These are phyloP conservation scores for Columba janthina DNA, from an alignment of 2,113 vertebrate genomes.

Conservation along the genomic window DNA sequence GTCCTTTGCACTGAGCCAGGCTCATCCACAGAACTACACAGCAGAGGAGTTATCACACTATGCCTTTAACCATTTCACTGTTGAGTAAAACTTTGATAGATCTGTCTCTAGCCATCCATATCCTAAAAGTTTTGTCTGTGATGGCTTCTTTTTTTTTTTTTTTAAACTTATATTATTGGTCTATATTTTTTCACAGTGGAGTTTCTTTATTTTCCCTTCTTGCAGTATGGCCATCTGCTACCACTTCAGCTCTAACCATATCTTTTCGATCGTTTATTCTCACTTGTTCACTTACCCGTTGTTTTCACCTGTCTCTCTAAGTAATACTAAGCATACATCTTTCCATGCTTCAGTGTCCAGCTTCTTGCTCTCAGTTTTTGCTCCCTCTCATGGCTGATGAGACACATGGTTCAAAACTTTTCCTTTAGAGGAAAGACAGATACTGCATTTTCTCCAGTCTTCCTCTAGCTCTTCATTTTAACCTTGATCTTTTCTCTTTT, in stretches of 20 bases:
- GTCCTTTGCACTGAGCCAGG: not conserved
- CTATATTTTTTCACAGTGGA: not conserved
- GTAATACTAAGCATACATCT: slow-evolving; percentile 57
- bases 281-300: not conserved
- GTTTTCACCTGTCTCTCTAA: slow-evolving; percentile 55
- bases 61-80: not conserved
- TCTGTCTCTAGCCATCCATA: not conserved
- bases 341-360: slow-evolving; percentile 55
- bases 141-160: not conserved
- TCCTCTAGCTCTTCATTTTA: not conserved
- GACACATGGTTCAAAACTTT: slow-evolving; percentile 5
- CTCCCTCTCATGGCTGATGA: slow-evolving; percentile 47
- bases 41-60: not conserved
- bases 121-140: not conserved
- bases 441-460: slow-evolving; percentile 5
- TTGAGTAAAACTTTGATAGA: not conserved
- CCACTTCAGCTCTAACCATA: not conserved
- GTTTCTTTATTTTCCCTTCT: slow-evolving; percentile 26
- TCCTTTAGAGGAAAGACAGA: slow-evolving; percentile 33
- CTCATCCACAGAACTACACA: not conserved
- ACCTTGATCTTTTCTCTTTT: not conserved
- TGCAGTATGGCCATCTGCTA: not conserved
- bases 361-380: slow-evolving; percentile 28
- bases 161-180: not conserved
- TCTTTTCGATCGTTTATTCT: slow-evolving; percentile 25